A percentile compares a stretch with the other conserved stretches of the same genome.
These are phyloP conservation scores for Drosophila macrothrix DNA, from an alignment of 2,888 invertebrate species.

Conservation along the genomic window DNA sequence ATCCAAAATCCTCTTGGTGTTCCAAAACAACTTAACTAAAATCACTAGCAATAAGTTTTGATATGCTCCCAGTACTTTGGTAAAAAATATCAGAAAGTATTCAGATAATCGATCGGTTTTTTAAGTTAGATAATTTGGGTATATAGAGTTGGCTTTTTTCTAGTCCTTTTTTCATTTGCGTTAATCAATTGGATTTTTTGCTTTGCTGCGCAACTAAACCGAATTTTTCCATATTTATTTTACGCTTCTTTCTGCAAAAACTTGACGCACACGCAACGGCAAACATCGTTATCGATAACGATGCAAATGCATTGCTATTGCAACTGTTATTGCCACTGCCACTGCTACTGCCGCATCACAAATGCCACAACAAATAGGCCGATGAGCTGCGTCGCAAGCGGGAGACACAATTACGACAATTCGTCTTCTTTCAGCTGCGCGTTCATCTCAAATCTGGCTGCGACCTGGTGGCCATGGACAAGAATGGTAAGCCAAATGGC, in stretches of 20 bases:
- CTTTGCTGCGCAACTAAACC: slow-evolving; percentile 36
- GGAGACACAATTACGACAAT: slow-evolving; percentile 91
- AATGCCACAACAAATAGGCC: slow-evolving; percentile 82
- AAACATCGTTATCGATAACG: slow-evolving; percentile 21
- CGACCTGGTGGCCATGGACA: slow-evolving; percentile 96
- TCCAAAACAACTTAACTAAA: too few species aligned
- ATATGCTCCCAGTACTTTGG: too few species aligned
- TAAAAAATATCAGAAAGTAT: too few species aligned
- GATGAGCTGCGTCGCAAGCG: slow-evolving; percentile 90
- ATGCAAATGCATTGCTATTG: slow-evolving; percentile 29
- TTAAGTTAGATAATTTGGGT: background rate
- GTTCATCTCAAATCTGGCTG: slow-evolving; percentile 94
- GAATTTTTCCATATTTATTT: slow-evolving; percentile 42
- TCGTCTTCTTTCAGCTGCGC: slow-evolving; percentile 96
- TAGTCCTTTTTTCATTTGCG: slow-evolving; percentile 17
- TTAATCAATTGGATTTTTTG: slow-evolving; percentile 36
- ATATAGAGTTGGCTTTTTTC: background rate
- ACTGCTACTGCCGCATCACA: slow-evolving; percentile 16
- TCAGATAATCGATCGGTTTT: background rate
- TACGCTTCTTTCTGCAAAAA: slow-evolving; percentile 63
- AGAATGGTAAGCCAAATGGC: slow-evolving; percentile 90
- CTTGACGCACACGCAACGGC: slow-evolving; percentile 56
- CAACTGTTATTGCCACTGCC: slow-evolving; percentile 10
- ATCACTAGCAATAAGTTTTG: too few species aligned
- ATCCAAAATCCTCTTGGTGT: background rate